Conservation (phyloP, 2,888 invertebrate genomes). For the Neuroscelio doddi region DNA sequence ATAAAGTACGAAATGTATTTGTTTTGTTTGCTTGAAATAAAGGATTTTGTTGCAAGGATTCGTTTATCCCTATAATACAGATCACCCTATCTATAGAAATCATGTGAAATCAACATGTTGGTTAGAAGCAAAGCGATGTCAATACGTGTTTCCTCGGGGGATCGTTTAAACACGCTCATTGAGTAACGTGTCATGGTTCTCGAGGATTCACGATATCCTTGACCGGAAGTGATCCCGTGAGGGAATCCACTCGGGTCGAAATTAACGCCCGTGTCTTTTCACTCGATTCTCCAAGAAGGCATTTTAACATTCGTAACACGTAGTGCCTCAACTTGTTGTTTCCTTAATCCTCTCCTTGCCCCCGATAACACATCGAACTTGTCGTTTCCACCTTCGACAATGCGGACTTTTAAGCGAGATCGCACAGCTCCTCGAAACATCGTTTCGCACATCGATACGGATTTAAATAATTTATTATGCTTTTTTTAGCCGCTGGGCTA, state of each 20-base stretch:
- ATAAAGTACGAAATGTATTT: too few relatives aligned
- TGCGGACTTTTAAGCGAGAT: not conserved
- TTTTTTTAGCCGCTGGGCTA: not conserved
- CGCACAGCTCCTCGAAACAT: not conserved
- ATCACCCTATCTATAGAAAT: too few relatives aligned
- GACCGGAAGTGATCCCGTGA: constrained; percentile 15
- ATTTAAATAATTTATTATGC: constrained; percentile 10
- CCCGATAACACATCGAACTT: constrained; percentile 3
- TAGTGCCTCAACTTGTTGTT: constrained; percentile 10
- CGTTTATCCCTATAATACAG: too few relatives aligned
- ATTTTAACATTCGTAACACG: constrained; percentile 9
- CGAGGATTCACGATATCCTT: constrained; percentile 12
- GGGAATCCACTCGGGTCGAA: constrained; percentile 2
- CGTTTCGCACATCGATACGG: not conserved
- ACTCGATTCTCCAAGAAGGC: not conserved
- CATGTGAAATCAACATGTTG: too few relatives aligned
- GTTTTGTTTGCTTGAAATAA: too few relatives aligned
- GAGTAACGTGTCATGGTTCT: constrained; percentile 9
- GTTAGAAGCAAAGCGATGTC: not conserved
- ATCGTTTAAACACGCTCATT: constrained; percentile 9
- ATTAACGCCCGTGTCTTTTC: constrained; percentile 11
- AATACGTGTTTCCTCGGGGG: constrained; percentile 14
- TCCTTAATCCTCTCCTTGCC: constrained; percentile 5
- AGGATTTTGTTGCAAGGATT: too few relatives aligned
- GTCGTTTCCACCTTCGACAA: not conserved